These are phyloP conservation scores for Drosophila paranaensis DNA, from an alignment of 2,888 invertebrate species.

Conservation along the genomic window DNA sequence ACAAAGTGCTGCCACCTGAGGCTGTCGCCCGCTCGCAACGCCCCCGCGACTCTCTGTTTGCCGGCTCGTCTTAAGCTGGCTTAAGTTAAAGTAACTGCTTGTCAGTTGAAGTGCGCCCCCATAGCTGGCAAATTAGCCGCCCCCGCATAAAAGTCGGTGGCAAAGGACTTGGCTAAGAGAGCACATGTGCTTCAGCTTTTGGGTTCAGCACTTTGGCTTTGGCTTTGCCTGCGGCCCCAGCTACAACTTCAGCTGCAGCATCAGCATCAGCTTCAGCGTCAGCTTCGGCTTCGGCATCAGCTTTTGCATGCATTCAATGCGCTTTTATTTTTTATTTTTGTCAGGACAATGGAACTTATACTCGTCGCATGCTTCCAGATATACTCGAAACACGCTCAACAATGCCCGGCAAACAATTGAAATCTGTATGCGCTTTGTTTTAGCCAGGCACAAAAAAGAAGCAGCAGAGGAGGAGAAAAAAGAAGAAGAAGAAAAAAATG, in stretches of 20 bases:
- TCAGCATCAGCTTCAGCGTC: not conserved
- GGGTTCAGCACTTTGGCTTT: constrained; percentile 16
- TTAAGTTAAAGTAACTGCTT: constrained; percentile 47
- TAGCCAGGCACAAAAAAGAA: constrained; percentile 45
- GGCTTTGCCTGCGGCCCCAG: not conserved
- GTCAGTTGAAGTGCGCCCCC: constrained; percentile 43
- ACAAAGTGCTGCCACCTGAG: constrained; percentile 51
- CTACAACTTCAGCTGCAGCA: not conserved
- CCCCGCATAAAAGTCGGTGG: constrained; percentile 16
- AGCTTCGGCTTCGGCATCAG: constrained; percentile 26
- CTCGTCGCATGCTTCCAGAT: constrained; percentile 68
- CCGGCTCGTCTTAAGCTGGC: constrained; percentile 12
- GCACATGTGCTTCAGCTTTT: constrained; percentile 30
- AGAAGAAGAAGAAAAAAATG: constrained; percentile 5
- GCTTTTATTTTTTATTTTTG: constrained; percentile 30
- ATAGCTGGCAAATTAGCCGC: constrained; percentile 49
- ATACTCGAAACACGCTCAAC: constrained; percentile 59
- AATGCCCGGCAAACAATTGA: constrained; percentile 80
- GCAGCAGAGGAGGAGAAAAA: constrained; percentile 1
- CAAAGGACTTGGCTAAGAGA: constrained; percentile 9
- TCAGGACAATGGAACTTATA: constrained; percentile 68
- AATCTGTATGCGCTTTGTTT: constrained; percentile 78
- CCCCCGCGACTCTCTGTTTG: too few species aligned
- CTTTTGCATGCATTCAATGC: constrained; percentile 57
- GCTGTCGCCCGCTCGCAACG: not conserved